Base-by-base conservation (phyloP, 2,888 invertebrate species). In the Aphidius colemani region DNA sequence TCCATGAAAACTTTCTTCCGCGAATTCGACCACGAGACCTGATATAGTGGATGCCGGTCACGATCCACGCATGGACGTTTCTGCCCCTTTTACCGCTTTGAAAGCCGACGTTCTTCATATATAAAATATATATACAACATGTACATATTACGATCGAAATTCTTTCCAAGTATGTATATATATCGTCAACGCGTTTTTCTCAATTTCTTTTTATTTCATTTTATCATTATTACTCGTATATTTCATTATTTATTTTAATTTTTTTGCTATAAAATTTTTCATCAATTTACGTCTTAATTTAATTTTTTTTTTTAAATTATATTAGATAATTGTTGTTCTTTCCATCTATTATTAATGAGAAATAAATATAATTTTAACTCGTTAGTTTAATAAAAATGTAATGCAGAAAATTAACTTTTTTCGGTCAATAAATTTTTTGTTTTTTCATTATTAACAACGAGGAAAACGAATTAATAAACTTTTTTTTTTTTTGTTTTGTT, bases 1-100 rank as follows among this genome's bases (percentile, higher is more conserved):
- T 65, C 61, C 65, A 58, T 58, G 65, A 65, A 30, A 65, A 65
- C 61, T 65, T 61, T 61, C 58, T 65, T 65, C 61, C 61, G 65
- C 65, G 61, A 65, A 65, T 53, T 61, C 53, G 58, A 59, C 65
- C 61, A 64, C 59, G 64, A 64, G 55, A 59, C 61, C 53, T 53
- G 53, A 53, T 46, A 60, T 61, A 61, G 53, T 53, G 30, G 65
- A 65, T 65, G 65, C 65, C 65, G 61, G 65, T 65, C 65, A 65
- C 65, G 65, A 65, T 65, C 65, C 61, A 61, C 65, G 61, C 65
- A 65, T 65, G 65, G 61, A 61, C 58, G 61, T 65, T 65, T 64
- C 61, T 63, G 58, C 58, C 63, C 58, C 51, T 57, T 46, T 57
- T 46, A 57, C 57, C 45, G 45, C 57, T 57, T 57, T 57, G 57